A percentile compares a stretch with the other conserved stretches of the same genome.
Conservation (phyloP, 2,113 vertebrate species). For the Ammodytes dubius region DNA sequence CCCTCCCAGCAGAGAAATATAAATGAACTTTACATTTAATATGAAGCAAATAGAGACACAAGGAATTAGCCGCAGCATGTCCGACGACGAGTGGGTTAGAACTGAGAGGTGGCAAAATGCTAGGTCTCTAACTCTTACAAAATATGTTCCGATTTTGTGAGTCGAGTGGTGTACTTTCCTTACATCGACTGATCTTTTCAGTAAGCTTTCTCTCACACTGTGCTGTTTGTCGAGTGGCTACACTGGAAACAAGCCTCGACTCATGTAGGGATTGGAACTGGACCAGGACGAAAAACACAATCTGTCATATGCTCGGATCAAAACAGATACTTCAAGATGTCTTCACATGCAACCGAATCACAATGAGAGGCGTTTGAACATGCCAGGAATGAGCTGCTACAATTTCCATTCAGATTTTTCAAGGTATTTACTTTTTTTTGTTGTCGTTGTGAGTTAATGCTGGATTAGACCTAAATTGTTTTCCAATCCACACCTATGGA, state of each 20-base stretch:
- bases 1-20: background rate
- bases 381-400: background rate
- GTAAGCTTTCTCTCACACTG: background rate
- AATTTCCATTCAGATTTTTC: slow-evolving; percentile 4
- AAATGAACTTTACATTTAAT: slow-evolving; percentile 2
- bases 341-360: slow-evolving; percentile 39
- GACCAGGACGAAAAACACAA: background rate
- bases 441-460: background rate
- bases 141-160: background rate
- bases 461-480: background rate
- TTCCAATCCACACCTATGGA: no score
- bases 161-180: slow-evolving; percentile 5
- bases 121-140: background rate
- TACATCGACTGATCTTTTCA: background rate
- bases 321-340: slow-evolving; percentile 21
- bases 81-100: slow-evolving; percentile 10
- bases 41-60: background rate
- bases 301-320: slow-evolving; percentile 23
- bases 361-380: background rate
- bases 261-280: background rate
- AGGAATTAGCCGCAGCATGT: background rate
- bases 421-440: background rate
- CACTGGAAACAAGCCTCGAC: background rate
- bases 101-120: background rate
- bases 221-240: background rate